Conservation (phyloP, 2,113 vertebrate genomes). For the Poicephalus gulielmi region DNA sequence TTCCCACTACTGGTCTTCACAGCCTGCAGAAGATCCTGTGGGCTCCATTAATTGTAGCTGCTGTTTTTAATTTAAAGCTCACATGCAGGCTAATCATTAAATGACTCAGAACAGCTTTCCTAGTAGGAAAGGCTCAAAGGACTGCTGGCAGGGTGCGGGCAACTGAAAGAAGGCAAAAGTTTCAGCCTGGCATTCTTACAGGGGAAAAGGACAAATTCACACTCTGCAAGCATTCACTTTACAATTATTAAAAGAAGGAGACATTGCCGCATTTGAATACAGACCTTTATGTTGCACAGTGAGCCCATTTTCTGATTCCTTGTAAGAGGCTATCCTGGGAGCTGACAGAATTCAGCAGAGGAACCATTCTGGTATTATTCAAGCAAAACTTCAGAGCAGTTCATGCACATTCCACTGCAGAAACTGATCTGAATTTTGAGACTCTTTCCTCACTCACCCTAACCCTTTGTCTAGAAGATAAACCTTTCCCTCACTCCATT, state of each 20-base stretch:
- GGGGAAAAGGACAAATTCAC: neutral
- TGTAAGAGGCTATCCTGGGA: neutral
- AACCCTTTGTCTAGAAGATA: neutral
- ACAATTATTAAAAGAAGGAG: neutral
- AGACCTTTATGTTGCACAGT: neutral
- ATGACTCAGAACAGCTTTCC: neutral
- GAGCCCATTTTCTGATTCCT: neutral
- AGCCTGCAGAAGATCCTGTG: neutral
- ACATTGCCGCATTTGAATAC: neutral
- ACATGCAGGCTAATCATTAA: slow-evolving; percentile 30
- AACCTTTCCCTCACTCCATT: neutral
- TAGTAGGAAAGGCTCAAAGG: neutral
- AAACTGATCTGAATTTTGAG: neutral
- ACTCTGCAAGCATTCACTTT: neutral
- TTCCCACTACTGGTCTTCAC: neutral
- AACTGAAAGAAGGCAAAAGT: neutral
- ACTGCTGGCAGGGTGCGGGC: neutral
- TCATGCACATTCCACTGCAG: neutral
- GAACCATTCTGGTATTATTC: neutral
- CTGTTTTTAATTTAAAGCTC: slow-evolving; percentile 56
- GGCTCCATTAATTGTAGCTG: slow-evolving; percentile 22
- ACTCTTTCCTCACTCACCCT: neutral
- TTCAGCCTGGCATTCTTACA: neutral
- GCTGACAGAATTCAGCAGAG: neutral
- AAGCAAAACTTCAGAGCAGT: neutral